Evolutionary conservation across 2,797 vertebrate genomes (phyloP), one percentile per base, ranked within the genome.

Genomic region (Enteromius fasciolatus): DNA sequence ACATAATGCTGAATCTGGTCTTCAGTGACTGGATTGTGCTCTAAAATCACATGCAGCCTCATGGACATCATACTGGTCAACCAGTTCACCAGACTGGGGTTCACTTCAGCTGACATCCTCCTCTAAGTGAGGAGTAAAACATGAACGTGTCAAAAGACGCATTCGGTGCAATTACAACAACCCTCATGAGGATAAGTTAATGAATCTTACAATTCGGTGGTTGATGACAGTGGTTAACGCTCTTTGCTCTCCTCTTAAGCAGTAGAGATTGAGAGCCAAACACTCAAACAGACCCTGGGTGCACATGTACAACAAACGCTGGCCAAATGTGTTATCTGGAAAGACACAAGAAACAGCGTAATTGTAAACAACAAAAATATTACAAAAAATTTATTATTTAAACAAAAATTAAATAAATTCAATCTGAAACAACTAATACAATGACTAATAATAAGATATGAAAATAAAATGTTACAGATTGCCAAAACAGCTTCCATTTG

Each of bases 31-130:
- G 97, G 97, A 91, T 97, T 97, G 88, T 97, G 95, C 84, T 97
- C 96, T 87, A 98, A 93, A 14, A 98, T 95, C 57, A 96, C 95
- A 91, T 97, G 96, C 80, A 98, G 94, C 85, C 97, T 94, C 93
- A 97, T 96, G 0, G 96, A 95, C 95, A 98, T 96, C 95, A 98
- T 97, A 46, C 96, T 95, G 84, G 96, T 97, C 92, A 98, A 94
- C 97, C 97, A 98, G 92, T 95, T 97, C 75, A 98, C 96, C 89
- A 98, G 92, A 11, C 95, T 96, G 0, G 97, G 97, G 83, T 96
- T 97, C 84, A 98, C 96, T 73, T 97, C 97, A 2, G 95, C 95
- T 1, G 97, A 97, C 94, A 98, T 96, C 48, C 96, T 94, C 83
- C 96, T 94, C 97, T 98, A 90, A 66, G 87, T 46, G 25, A 84